Conservation (phyloP, 2,888 invertebrate species). For the Dynastes hyllus region DNA sequence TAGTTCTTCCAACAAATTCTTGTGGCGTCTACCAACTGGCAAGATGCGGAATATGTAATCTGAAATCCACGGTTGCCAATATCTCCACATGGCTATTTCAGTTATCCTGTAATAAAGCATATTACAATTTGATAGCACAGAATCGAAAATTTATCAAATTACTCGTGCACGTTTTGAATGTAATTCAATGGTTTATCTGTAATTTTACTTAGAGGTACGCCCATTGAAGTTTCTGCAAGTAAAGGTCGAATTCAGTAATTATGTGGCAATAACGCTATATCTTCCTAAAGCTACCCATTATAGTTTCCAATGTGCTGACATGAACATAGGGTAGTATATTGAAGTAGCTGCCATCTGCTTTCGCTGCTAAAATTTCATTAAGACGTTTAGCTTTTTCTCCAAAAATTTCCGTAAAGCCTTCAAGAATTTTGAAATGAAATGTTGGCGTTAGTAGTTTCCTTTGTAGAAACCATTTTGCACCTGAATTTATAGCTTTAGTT, state of each 20-base stretch:
- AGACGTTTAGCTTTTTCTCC: constrained; percentile 61
- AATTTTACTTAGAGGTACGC: constrained; percentile 27
- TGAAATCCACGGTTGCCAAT: constrained; percentile 20
- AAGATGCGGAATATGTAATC: constrained; percentile 25
- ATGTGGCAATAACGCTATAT: too few species aligned
- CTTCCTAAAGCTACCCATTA: constrained; percentile 61
- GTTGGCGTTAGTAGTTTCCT: constrained; percentile 62
- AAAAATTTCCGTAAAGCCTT: constrained; percentile 62
- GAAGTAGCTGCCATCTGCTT: constrained; percentile 61
- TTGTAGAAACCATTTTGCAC: constrained; percentile 60
- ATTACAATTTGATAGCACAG: background rate
- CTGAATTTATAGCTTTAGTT: constrained; percentile 41
- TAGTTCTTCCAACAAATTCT: constrained; percentile 24
- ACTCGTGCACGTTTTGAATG: constrained; percentile 21
- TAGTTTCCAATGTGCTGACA: constrained; percentile 63
- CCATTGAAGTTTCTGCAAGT: constrained; percentile 54
- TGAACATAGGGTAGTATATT: constrained; percentile 63
- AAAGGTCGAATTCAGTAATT: background rate
- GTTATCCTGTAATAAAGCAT: background rate
- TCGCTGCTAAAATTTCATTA: constrained; percentile 54
- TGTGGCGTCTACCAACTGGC: constrained; percentile 26
- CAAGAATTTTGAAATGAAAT: constrained; percentile 65
- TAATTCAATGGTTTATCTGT: constrained; percentile 2
- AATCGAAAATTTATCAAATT: background rate
- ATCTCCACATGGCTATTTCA: constrained; percentile 21